Evolutionary conservation across 2,888 invertebrate species (phyloP).

Genomic region (Sisyra nigra): DNA sequence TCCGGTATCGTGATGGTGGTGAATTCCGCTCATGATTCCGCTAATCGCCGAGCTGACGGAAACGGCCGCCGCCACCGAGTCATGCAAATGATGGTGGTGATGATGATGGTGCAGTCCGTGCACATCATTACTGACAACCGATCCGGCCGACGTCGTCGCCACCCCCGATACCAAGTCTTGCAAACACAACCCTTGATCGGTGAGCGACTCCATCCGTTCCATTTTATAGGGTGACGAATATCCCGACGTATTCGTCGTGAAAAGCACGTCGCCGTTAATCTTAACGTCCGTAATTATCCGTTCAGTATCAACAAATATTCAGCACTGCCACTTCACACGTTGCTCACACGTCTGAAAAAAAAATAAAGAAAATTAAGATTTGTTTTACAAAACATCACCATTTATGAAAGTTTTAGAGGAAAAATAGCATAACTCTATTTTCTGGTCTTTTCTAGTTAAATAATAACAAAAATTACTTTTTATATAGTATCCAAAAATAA

Average conservation of each 20-base stretch:
- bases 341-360: too few relatives aligned
- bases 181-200: constrained; percentile 54
- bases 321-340: too few relatives aligned
- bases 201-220: constrained; percentile 51
- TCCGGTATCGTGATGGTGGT: constrained; percentile 26
- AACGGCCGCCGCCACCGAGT: constrained; percentile 34
- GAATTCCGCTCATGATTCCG: constrained; percentile 37
- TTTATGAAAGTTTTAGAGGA: too few relatives aligned
- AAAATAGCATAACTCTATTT: too few relatives aligned
- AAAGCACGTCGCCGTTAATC: constrained; percentile 4
- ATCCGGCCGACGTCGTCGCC: constrained; percentile 27
- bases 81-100: constrained; percentile 35
- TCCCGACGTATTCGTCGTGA: constrained; percentile 4
- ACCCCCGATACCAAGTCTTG: constrained; percentile 54
- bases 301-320: too few relatives aligned
- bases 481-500: too few relatives aligned
- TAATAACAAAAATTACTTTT: too few relatives aligned
- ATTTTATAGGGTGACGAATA: constrained; percentile 19
- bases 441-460: too few relatives aligned
- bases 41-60: constrained; percentile 39
- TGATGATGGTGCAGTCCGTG: constrained; percentile 30
- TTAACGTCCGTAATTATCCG: too few relatives aligned
- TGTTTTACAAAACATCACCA: too few relatives aligned
- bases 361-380: too few relatives aligned
- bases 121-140: neutral